Evolutionary conservation across 1,140 invertebrate genomes (phyloP), one percentile per base, ranked within the genome.

Genomic region (Bicyclus anynana): DNA sequence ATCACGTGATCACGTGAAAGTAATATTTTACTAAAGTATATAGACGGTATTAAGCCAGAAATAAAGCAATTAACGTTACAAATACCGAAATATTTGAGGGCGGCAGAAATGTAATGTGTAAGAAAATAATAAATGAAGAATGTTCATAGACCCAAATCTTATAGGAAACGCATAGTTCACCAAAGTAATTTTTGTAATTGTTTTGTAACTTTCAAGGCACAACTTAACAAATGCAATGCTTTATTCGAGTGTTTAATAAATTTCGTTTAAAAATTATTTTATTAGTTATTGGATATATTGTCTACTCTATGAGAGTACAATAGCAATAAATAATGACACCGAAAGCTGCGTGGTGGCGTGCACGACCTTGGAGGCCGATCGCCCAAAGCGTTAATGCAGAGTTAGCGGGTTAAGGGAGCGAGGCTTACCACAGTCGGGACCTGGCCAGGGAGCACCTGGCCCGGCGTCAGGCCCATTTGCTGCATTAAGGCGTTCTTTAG

Each of bases 401-500:
- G 53, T 63, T 57, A 63, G 64, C 58, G 20, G 44, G 20, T 27
- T 42, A 17, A 46, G 52, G 29, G 13, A 46, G 52, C 29, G 27
- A 54, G 33, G 94, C 95, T 95, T 91, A 97, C 96, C 93, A 97
- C 95, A 82, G 94, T 76, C 79, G 95, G 96, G 80, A 97, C 93
- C 92, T 97, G 96, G 87, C 95, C 95, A 90, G 95, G 95, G 77
- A 97, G 93, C 69, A 97, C 92, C 89, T 97, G 96, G 76, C 94
- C 94, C 62, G 95, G 95, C 71, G 95, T 93, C 65, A 97, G 91
- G 68, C 96, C 96, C 95, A 98, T 97, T 89, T 98, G 97, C 91
- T 97, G 96, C 93, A 98, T 96, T 66, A 98, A 91, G 58, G 96
- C 96, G 90, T 98, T 98, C 91, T 99, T 99, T 83, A 99, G 90